phyloP scores from a whole-genome alignment of 1,140 invertebrate species.

The Lerema accius region DNA sequence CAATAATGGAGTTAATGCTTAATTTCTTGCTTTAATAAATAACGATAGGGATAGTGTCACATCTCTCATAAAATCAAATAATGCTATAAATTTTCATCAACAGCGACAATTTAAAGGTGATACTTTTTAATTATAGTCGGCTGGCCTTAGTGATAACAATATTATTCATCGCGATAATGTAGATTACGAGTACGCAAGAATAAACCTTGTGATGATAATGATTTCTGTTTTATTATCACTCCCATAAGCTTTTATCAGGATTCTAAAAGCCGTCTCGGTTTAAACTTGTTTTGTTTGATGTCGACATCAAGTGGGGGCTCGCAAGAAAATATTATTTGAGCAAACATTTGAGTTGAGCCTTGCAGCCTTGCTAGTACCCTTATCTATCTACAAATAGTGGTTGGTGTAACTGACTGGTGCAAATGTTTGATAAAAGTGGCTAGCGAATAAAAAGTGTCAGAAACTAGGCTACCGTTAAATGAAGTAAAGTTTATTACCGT shows the following conservation, averaged over 20 bases:
- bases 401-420: slow-evolving; percentile 47
- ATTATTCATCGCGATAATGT: background rate
- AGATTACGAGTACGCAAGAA: background rate
- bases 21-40: too few species aligned
- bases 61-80: too few species aligned
- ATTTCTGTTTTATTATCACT: slow-evolving; percentile 51
- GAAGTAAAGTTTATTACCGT: slow-evolving; percentile 41
- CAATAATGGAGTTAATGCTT: too few species aligned
- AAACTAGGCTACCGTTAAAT: slow-evolving; percentile 40
- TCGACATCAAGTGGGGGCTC: slow-evolving; percentile 69
- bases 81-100: too few species aligned
- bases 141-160: background rate
- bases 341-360: slow-evolving; percentile 69
- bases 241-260: slow-evolving; percentile 63
- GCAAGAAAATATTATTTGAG: slow-evolving; percentile 73
- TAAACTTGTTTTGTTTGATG: slow-evolving; percentile 74
- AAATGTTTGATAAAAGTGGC: slow-evolving; percentile 47
- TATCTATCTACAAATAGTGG: slow-evolving; percentile 71
- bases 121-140: background rate
- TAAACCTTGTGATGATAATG: slow-evolving; percentile 21
- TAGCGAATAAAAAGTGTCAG: slow-evolving; percentile 38
- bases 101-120: too few species aligned
- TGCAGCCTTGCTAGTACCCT: slow-evolving; percentile 60
- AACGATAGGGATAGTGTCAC: too few species aligned
- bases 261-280: slow-evolving; percentile 62